phyloP scores from a whole-genome alignment of 2,797 vertebrate genomes.

The Synaphobranchus kaupii region DNA sequence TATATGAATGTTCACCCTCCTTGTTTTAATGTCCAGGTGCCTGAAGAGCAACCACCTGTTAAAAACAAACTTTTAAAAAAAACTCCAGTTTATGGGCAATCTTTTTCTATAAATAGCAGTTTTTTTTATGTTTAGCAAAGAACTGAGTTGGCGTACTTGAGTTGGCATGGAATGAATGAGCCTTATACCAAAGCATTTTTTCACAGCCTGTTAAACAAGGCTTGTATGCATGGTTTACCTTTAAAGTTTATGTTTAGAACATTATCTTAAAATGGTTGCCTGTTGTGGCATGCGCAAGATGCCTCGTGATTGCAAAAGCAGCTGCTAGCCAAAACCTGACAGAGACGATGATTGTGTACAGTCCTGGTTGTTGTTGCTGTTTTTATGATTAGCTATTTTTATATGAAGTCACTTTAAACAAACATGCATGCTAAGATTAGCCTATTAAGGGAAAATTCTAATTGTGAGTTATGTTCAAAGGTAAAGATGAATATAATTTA shows the following conservation, averaged over 20 bases:
- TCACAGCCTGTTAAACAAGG: conserved; percentile 8
- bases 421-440: background rate
- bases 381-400: background rate
- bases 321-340: background rate
- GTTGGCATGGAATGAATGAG: background rate
- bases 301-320: background rate
- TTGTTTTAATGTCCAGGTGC: background rate
- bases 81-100: background rate
- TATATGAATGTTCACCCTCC: background rate
- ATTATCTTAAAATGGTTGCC: background rate
- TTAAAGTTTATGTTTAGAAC: conserved; percentile 5
- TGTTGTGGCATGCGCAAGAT: background rate
- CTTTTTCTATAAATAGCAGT: background rate
- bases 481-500: background rate
- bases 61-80: background rate
- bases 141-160: background rate
- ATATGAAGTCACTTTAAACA: background rate
- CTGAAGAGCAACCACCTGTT: background rate
- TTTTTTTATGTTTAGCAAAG: background rate
- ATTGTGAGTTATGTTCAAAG: background rate
- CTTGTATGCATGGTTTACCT: conserved; percentile 12
- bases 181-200: background rate
- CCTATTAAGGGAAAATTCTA: background rate
- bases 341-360: background rate
- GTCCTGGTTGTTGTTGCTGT: background rate